Evolutionary conservation across 2,797 vertebrate species (phyloP).

Genomic region (Orientallactaga sibirica): DNA sequence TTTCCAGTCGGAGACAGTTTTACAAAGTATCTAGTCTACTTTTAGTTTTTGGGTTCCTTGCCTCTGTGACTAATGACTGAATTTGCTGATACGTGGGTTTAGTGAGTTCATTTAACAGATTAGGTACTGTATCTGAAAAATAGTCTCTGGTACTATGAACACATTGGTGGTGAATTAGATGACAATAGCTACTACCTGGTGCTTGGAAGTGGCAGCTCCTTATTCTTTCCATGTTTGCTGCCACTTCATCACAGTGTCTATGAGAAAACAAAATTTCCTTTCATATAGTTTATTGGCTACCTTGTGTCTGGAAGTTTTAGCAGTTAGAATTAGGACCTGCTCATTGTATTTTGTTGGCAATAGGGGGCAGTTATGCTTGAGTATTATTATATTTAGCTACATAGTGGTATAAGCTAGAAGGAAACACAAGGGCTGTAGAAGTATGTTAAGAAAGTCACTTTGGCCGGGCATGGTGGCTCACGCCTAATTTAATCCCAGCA

Average conservation of each 20-base stretch:
- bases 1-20: background rate
- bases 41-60: slow-evolving; percentile 51
- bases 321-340: slow-evolving; percentile 29
- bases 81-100: background rate
- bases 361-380: slow-evolving; percentile 12
- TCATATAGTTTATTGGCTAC: background rate
- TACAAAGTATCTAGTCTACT: background rate
- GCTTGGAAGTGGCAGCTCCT: background rate
- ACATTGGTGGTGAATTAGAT: background rate
- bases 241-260: background rate
- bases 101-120: slow-evolving; percentile 1
- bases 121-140: background rate
- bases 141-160: background rate
- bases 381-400: background rate
- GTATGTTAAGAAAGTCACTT: background rate
- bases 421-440: background rate
- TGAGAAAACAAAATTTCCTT: background rate
- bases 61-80: slow-evolving; percentile 31
- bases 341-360: slow-evolving; percentile 44
- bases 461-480: too few relatives aligned
- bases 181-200: background rate
- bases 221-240: background rate
- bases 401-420: background rate
- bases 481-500: too few relatives aligned
- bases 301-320: slow-evolving; percentile 29